A percentile compares a stretch with the other conserved stretches of the same genome.
phyloP scores from a whole-genome alignment of 2,113 vertebrate genomes.

The Rhinoptilus africanus region DNA sequence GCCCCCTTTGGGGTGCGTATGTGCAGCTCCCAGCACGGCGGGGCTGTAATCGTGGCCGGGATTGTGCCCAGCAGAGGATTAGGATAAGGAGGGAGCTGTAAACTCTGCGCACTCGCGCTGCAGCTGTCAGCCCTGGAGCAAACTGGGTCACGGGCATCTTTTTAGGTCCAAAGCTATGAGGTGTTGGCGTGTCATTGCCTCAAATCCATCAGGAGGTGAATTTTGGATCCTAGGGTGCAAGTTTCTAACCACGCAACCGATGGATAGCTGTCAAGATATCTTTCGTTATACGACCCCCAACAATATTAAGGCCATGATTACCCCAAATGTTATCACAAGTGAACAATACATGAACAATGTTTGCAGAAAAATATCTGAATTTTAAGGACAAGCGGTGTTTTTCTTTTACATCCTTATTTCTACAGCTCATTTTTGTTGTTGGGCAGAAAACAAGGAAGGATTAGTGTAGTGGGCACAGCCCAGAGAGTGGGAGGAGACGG shows the following conservation, averaged over 20 bases:
- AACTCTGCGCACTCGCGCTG: not conserved
- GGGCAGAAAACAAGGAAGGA: not conserved
- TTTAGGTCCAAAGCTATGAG: not conserved
- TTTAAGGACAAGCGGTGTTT: not conserved
- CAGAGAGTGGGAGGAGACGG: not conserved
- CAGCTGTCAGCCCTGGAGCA: not conserved
- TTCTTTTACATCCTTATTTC: not conserved
- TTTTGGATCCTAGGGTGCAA: not conserved
- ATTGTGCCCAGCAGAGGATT: not conserved
- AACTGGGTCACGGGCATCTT: constrained; percentile 1
- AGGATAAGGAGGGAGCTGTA: not conserved
- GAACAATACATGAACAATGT: accelerated
- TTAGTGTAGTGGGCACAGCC: constrained; percentile 21
- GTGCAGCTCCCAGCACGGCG: not conserved
- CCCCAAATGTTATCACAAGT: not conserved
- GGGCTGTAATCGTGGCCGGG: not conserved
- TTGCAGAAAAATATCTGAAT: not conserved
- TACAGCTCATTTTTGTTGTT: not conserved
- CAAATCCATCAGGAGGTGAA: not conserved
- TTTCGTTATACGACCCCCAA: not conserved
- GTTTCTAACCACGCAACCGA: accelerated
- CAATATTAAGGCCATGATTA: not conserved
- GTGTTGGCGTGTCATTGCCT: not conserved
- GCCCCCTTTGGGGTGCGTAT: not conserved
- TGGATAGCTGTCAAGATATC: not conserved